phyloP scores from a whole-genome alignment of 2,888 invertebrate genomes.

The Drosophila sordidula region DNA sequence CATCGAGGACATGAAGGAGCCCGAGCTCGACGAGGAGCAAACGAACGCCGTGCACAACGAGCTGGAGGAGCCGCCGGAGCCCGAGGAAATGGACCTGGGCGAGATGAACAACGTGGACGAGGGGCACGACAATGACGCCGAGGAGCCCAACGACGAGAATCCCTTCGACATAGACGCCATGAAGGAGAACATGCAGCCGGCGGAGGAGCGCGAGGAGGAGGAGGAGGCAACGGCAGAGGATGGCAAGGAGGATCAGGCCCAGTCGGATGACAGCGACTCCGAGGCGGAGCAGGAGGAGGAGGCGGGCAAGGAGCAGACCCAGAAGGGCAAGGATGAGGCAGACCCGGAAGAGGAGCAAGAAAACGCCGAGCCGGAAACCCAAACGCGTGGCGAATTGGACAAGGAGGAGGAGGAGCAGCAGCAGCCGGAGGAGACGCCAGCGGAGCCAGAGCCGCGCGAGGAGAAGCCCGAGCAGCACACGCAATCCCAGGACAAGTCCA shows the following conservation, averaged over 20 bases:
- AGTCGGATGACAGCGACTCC: constrained; percentile 86
- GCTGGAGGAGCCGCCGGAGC: constrained; percentile 91
- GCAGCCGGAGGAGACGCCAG: constrained; percentile 87
- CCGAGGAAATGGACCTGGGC: constrained; percentile 94
- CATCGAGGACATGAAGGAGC: constrained; percentile 93
- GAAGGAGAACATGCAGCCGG: constrained; percentile 87
- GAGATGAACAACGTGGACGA: constrained; percentile 94
- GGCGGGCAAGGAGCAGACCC: constrained; percentile 46
- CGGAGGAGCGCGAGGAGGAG: constrained; percentile 77
- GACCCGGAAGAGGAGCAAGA: constrained; percentile 85
- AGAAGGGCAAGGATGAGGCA: constrained; percentile 84
- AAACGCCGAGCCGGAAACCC: constrained; percentile 86
- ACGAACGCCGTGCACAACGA: constrained; percentile 92
- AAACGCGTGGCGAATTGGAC: constrained; percentile 82
- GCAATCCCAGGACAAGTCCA: constrained; percentile 83
- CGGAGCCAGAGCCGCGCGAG: constrained; percentile 85
- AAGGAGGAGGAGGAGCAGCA: constrained; percentile 66
- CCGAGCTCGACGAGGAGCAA: constrained; percentile 92
- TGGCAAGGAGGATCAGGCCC: constrained; percentile 86
- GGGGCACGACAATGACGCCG: constrained; percentile 87
- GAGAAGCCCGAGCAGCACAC: constrained; percentile 83
- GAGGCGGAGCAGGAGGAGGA: constrained; percentile 84
- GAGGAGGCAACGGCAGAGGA: constrained; percentile 85
- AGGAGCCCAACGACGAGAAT: constrained; percentile 89
- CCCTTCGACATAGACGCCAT: constrained; percentile 94